Evolutionary conservation across 2,113 vertebrate species (phyloP), one percentile per base, ranked within the genome.

Genomic region (Gambusia holbrooki): DNA sequence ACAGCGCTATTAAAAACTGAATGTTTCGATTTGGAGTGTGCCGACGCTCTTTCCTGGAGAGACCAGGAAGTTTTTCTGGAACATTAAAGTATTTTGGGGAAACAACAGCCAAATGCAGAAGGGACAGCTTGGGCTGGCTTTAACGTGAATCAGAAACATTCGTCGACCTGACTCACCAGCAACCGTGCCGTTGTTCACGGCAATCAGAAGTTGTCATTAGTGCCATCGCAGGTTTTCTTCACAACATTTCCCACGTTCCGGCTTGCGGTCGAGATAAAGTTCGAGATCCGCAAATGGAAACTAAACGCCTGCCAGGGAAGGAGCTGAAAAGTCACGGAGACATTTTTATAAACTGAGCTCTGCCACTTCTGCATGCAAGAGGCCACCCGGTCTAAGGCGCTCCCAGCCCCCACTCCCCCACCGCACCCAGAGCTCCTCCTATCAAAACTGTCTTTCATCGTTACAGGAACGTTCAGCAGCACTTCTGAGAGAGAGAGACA

Each of bases 391-490:
- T 70, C 70, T 62, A 60, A 77, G 77, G 62, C 35, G 35, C 35
- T 37, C 35, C 35, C 5, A 33, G 74, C 83, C 83, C 89, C 84
- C 11, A n/a, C 8, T 35, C 7, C 35, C 10, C 35, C 35, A 0
- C 10, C 2, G 10, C 35, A 37, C 35, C 35, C 35, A 11, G 35
- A 61, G 86, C 87, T 66, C 73, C 62, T 79, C 73, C 83, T 62
- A 78, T 84, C 85, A 89, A 60, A 84, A 74, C 30, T 19, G 78
- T 79, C 81, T 89, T 84, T 89, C 79, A 88, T 85, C 80, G 82
- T 75, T 58, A 66, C 81, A 67, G 77, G 74, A 76, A 80, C 78
- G 72, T 80, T 81, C 76, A 62, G 83, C 76, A 78, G 74, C 69
- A 81, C 80, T 90, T 80, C 35, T 87, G 77, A 85, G 70, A 77